phyloP scores from a whole-genome alignment of 2,113 vertebrate genomes.

The Marmota flaviventris region DNA sequence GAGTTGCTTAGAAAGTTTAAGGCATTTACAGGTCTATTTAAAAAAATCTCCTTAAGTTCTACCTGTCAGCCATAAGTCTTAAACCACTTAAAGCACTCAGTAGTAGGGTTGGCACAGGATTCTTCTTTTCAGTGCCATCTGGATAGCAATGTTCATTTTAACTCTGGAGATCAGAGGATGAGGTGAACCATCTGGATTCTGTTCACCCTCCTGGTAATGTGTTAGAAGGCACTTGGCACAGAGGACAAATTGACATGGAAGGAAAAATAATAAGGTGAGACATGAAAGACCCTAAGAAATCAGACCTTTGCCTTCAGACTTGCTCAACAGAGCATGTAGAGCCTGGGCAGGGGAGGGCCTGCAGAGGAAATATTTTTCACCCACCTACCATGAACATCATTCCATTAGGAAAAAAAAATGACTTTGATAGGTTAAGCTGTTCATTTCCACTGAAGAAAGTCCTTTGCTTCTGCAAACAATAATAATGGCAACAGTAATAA shows the following conservation, averaged over 20 bases:
- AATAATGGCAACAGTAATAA: not conserved
- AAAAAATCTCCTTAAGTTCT: not conserved
- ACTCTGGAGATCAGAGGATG: not conserved
- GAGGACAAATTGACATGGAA: not conserved
- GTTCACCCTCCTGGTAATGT: fast-evolving
- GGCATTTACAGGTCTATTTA: not conserved
- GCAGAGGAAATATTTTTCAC: not conserved
- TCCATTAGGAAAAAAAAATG: not conserved
- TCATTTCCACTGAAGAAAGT: not conserved
- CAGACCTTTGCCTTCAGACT: not conserved
- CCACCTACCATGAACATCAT: not conserved
- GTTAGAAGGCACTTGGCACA: slow-evolving; percentile 13
- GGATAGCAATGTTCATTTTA: not conserved
- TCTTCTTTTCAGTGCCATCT: not conserved
- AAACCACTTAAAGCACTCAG: not conserved
- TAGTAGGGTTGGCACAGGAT: not conserved
- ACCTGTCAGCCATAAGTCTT: not conserved
- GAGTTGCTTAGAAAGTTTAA: not conserved
- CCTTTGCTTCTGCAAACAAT: not conserved
- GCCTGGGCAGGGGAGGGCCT: not conserved
- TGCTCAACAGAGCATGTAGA: fast-evolving
- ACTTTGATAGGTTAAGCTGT: not conserved
- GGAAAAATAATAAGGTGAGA: not conserved
- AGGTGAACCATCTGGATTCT: not conserved
- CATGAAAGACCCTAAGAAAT: not conserved